Evolutionary conservation across 2,888 invertebrate species (phyloP).

Genomic region (Nebria brevicollis): DNA sequence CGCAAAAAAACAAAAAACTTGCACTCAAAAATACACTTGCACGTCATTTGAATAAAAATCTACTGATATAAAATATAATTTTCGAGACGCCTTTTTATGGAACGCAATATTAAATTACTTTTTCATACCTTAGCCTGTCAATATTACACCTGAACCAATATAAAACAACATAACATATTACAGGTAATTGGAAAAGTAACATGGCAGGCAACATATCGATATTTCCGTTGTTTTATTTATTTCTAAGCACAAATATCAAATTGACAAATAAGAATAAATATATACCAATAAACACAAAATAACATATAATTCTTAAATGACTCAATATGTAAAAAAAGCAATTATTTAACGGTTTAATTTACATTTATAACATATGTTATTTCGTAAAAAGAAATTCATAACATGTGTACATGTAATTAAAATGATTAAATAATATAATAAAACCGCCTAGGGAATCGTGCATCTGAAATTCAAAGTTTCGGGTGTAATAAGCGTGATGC

Average conservation of each 20-base stretch:
- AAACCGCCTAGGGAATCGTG: neutral
- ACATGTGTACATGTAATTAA: no score
- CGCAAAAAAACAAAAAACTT: neutral
- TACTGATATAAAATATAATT: neutral
- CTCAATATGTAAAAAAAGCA: no score
- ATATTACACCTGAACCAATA: constrained; percentile 1
- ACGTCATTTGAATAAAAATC: neutral
- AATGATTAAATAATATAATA: neutral
- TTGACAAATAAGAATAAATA: neutral
- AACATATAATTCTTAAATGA: no score
- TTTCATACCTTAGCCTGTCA: neutral
- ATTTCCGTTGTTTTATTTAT: neutral
- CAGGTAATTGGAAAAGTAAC: neutral
- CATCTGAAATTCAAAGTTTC: neutral
- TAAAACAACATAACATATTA: neutral
- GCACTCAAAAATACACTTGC: no score
- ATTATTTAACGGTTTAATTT: no score
- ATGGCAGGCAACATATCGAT: neutral
- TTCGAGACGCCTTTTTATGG: neutral
- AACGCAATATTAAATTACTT: neutral
- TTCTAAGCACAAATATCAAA: neutral
- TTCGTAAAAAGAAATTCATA: no score
- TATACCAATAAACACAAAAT: neutral
- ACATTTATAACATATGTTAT: no score
- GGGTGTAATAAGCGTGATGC: neutral